phyloP scores from a whole-genome alignment of 2,797 vertebrate genomes.

The Columba guinea region DNA sequence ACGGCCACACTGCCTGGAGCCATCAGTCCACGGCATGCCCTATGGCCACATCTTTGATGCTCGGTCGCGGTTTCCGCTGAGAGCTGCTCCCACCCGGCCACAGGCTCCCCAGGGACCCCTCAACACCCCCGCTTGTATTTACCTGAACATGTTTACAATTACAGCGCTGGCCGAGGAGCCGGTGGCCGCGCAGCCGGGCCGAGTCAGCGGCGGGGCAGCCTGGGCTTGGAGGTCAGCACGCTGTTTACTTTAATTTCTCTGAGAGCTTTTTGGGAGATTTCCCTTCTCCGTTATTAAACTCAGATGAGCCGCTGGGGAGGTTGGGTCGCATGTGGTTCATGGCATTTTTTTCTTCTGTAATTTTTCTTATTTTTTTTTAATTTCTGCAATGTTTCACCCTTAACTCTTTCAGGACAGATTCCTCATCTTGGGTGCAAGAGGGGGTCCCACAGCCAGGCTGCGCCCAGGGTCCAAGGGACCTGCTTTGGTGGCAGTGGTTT shows the following conservation, averaged over 20 bases:
- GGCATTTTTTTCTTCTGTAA: slow-evolving; percentile 6
- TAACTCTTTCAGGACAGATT: slow-evolving; percentile 44
- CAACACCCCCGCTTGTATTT: neutral
- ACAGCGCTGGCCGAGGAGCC: neutral
- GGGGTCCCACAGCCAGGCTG: rapidly evolving
- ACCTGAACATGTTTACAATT: slow-evolving; percentile 64
- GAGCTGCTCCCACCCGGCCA: neutral
- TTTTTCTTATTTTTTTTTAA: neutral
- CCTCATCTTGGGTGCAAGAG: neutral
- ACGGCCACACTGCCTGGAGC: rapidly evolving
- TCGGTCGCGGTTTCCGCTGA: rapidly evolving
- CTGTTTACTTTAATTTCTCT: slow-evolving; percentile 75
- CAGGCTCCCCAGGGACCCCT: neutral
- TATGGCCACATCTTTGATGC: rapidly evolving
- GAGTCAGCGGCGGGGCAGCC: slow-evolving; percentile 53
- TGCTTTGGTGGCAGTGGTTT: neutral
- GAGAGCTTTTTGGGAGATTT: slow-evolving; percentile 72
- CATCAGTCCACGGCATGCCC: rapidly evolving
- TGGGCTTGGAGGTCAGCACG: slow-evolving; percentile 48
- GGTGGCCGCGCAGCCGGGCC: neutral
- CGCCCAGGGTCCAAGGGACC: neutral
- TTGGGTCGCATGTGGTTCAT: slow-evolving; percentile 63
- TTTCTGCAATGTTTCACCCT: neutral
- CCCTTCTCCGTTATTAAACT: slow-evolving; percentile 70
- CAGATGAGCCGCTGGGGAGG: slow-evolving; percentile 69